A percentile compares a stretch with the other conserved stretches of the same genome.
Evolutionary conservation across 2,113 vertebrate species (phyloP).

Genomic region (Garra rufa): DNA sequence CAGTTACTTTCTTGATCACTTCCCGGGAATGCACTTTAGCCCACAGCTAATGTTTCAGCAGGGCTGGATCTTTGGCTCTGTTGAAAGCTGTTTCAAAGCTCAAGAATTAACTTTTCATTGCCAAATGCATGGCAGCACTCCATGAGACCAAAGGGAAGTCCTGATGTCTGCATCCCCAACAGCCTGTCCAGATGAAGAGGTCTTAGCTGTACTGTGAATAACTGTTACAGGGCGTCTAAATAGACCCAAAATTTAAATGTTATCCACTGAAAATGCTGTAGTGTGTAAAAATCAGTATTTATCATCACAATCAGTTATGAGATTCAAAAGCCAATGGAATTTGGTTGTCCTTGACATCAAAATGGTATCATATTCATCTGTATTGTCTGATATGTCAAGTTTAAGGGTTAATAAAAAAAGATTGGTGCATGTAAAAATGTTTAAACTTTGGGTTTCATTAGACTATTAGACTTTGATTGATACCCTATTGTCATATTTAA

Average conservation of each 20-base stretch:
- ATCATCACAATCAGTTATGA: background rate
- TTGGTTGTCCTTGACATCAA: background rate
- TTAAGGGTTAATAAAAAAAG: background rate
- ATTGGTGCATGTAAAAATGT: background rate
- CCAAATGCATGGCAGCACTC: constrained; percentile 8
- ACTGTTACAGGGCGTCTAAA: background rate
- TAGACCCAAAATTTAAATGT: background rate
- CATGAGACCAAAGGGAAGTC: constrained; percentile 20
- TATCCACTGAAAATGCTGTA: background rate
- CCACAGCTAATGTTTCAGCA: background rate
- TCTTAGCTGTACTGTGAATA: background rate
- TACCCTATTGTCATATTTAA: background rate
- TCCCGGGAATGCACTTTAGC: background rate
- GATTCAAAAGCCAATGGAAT: background rate
- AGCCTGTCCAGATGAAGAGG: constrained; percentile 20
- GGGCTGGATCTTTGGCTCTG: background rate
- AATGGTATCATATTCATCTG: background rate
- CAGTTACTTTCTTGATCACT: constrained; percentile 5
- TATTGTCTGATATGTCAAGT: background rate
- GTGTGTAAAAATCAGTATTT: background rate
- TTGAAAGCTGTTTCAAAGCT: background rate
- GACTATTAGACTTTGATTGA: background rate
- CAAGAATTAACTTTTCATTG: background rate
- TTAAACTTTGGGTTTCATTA: background rate
- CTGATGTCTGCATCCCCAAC: background rate